Base-by-base conservation (phyloP, 2,113 vertebrate genomes). In the Cheilinus undulatus region DNA sequence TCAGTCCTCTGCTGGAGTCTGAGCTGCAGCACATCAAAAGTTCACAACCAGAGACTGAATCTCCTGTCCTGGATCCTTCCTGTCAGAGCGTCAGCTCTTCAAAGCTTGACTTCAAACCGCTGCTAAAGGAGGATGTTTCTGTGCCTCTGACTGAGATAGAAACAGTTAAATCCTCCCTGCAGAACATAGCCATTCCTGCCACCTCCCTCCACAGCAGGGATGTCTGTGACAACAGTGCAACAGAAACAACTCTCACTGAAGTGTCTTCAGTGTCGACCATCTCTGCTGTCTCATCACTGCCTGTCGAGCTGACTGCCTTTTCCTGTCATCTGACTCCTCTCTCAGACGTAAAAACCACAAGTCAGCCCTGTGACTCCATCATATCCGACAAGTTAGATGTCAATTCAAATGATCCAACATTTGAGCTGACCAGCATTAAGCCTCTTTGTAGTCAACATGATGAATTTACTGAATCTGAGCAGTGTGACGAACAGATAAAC, bases 241-340 rank as follows among this genome's bases (percentile, higher is more conserved):
- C 62, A 14, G 76, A 42, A 1, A 73, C 64, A 0, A 58, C 60
- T 24, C 32, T 74, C 0, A 72, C 64, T 0, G 60, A 73, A 6
- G 59, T 68, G n/a, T 73, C 85, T 4, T 63, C 81, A 0, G 0
- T 59, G 5, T 77, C 74, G n/a, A 36, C 54, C 27, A 2, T 26
- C 72, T 73, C 69, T 1, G 22, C 43, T 0, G n/a, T 32, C 26
- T 78, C 64, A 0, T 73, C 72, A 0, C 32, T 48, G 24, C 69
- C 76, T 7, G 1, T 12, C 1, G 78, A 84, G 1, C 66, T 73
- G 11, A 19, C 28, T 0, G 13, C 10, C 34, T 22, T 27, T 13
- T 32, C 64, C 27, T 23, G 8, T 50, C 54, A 34, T 5, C 22
- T 5, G 8, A 48, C 22, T 0, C 42, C 52, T n/a, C 53, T 9